Base-by-base conservation (phyloP, 2,888 invertebrate species). In the Cepaea hortensis region DNA sequence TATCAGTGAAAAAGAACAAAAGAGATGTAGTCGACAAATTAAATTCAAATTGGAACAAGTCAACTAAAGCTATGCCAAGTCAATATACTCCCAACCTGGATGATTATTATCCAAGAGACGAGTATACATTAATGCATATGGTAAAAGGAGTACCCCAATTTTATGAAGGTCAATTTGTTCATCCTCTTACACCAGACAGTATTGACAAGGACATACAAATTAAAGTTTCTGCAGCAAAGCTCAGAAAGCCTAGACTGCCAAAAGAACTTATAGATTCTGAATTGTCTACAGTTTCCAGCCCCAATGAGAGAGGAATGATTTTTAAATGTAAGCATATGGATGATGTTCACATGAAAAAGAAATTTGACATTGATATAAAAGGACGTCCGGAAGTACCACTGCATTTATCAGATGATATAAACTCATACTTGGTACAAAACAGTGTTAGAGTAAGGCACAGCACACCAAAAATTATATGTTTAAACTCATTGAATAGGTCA, bases 41-140 rank as follows among this genome's bases (percentile, higher is more conserved):
- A 61, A 70, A 85, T 5, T 81, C 86, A 61, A 70, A 85, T 9
- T 90, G 90, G 89, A 88, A 87, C 46, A 82, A 77, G 20, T 87
- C 87, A 13, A 84, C 93, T 9, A 92, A 93, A 76, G 89, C 91
- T 6, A 87, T 88, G 18, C 88, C 89, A 15, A 91, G 89, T n/a
- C 90, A 90, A 3, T 94, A 94, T 86, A 85, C 91, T 4, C 88
- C 91, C 6, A 91, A 91, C 75, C 90, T 94, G 18, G 89, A 88
- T 11, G 94, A 94, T 87, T 91, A 93, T 72, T 94, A 93, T 84
- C 94, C 94, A 0, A 88, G 94, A 18, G 94, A 94, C 89, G 91
- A 91, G 73, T 94, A 91, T 87, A 94, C 94, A 11, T 91, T 91
- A 90, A 91, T 93, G 91, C 93, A 93, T 0, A 88, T 88, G 48